Evolutionary conservation across 1,140 invertebrate species (phyloP).

Genomic region (Yoshiicerus persimilis): DNA sequence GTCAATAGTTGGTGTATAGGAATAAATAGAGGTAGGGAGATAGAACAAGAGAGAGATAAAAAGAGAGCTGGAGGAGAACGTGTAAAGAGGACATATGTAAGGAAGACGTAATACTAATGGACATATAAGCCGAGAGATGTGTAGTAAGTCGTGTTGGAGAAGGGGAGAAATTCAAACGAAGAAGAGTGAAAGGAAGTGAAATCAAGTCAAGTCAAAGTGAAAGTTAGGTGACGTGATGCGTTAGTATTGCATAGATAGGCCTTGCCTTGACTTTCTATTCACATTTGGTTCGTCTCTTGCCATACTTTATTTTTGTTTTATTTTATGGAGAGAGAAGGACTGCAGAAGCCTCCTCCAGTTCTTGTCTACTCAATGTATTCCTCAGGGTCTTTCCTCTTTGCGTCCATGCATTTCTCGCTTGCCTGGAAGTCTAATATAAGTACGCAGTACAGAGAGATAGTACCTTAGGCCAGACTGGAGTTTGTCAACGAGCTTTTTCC

Average conservation of each 20-base stretch:
- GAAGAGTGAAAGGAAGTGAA: neutral
- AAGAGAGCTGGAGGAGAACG: neutral
- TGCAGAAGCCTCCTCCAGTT: neutral
- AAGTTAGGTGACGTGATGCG: neutral
- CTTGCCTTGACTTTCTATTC: neutral
- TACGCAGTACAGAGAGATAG: neutral
- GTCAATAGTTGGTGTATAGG: no score
- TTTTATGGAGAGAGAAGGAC: neutral
- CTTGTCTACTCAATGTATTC: neutral
- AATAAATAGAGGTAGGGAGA: no score
- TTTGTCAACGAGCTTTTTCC: neutral
- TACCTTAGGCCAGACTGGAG: neutral
- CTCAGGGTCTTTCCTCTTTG: neutral
- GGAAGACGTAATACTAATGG: no score
- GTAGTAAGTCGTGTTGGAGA: neutral
- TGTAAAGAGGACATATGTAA: neutral
- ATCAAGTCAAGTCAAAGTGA: neutral
- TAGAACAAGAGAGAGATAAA: no score
- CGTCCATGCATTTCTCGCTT: neutral
- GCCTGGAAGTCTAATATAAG: no score
- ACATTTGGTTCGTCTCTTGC: neutral
- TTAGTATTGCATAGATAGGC: neutral
- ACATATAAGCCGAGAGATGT: neutral
- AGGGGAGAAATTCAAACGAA: neutral
- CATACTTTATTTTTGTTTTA: neutral